Percentiles rank a stretch among this genome's conserved stretches.
These are phyloP conservation scores for Gryon sp. DNA, from an alignment of 1,140 invertebrate genomes.

Conservation along the genomic window DNA sequence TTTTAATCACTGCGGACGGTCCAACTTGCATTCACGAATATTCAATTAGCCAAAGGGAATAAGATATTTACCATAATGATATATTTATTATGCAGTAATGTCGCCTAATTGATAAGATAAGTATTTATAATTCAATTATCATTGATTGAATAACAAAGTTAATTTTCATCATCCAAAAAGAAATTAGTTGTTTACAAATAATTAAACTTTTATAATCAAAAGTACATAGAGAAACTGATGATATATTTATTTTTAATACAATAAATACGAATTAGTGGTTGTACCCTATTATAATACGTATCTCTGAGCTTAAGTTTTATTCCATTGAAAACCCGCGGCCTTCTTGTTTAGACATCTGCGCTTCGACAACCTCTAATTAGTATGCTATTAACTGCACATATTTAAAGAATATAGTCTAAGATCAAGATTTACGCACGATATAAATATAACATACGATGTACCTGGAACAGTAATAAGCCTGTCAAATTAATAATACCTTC, in stretches of 20 bases:
- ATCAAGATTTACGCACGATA: slow-evolving; percentile 37
- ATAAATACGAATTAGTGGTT: too few relatives aligned
- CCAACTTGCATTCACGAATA: slow-evolving; percentile 22
- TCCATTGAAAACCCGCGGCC: slow-evolving; percentile 24
- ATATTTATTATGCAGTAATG: neutral
- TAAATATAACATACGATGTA: slow-evolving; percentile 20
- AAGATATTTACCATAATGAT: slow-evolving; percentile 11
- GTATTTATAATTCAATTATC: too few relatives aligned
- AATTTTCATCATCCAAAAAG: too few relatives aligned
- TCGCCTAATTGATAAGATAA: too few relatives aligned
- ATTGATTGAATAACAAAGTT: too few relatives aligned
- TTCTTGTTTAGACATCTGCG: slow-evolving; percentile 55
- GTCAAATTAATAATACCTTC: slow-evolving; percentile 41
- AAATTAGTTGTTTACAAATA: too few relatives aligned
- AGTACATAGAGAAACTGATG: neutral
- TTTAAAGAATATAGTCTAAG: slow-evolving; percentile 25
- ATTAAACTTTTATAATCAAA: neutral
- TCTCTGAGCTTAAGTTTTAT: slow-evolving; percentile 17
- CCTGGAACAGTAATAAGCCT: slow-evolving; percentile 18
- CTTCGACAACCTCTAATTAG: slow-evolving; percentile 45
- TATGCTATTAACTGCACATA: slow-evolving; percentile 26
- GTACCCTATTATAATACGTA: slow-evolving; percentile 19
- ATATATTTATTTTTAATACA: too few relatives aligned
- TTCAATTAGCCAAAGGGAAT: slow-evolving; percentile 21
- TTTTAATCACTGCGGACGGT: slow-evolving; percentile 32